phyloP scores from a whole-genome alignment of 2,888 invertebrate genomes.

The Alsophila aescularia region DNA sequence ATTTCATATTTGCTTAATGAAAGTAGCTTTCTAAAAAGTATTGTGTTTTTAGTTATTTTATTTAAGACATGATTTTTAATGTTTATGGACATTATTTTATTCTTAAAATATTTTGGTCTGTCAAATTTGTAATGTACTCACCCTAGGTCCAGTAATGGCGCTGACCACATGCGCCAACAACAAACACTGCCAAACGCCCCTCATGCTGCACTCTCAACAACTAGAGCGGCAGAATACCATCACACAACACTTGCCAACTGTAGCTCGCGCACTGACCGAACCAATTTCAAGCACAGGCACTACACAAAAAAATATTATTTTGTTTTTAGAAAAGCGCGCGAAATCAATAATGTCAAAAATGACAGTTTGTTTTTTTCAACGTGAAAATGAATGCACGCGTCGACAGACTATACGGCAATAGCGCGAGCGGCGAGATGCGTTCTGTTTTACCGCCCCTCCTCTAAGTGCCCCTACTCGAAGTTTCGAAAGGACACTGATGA shows the following conservation, averaged over 20 bases:
- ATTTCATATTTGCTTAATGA: neutral
- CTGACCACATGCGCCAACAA: conserved; percentile 78
- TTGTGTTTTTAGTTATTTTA: neutral
- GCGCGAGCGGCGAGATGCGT: conserved; percentile 63
- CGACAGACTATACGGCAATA: conserved; percentile 67
- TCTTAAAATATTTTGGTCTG: neutral
- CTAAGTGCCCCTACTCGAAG: conserved; percentile 65
- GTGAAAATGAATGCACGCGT: conserved; percentile 64
- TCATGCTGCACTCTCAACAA: conserved; percentile 77
- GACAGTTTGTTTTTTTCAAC: conserved; percentile 47
- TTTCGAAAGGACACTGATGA: conserved; percentile 79
- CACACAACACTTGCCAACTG: conserved; percentile 67
- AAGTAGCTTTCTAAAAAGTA: conserved; percentile 5
- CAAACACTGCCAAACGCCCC: conserved; percentile 71
- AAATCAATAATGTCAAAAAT: conserved; percentile 46
- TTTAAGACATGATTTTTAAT: neutral
- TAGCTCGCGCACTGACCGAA: conserved; percentile 53
- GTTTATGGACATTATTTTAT: neutral
- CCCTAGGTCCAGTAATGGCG: conserved; percentile 81
- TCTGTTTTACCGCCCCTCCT: conserved; percentile 82
- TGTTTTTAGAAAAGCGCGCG: conserved; percentile 35
- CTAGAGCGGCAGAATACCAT: conserved; percentile 78
- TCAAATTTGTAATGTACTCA: conserved; percentile 51
- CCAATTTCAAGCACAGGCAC: conserved; percentile 55
- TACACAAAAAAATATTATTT: conserved; percentile 38